Evolutionary conservation across 2,888 invertebrate genomes (phyloP).

Genomic region (Oligia fasciuncula): DNA sequence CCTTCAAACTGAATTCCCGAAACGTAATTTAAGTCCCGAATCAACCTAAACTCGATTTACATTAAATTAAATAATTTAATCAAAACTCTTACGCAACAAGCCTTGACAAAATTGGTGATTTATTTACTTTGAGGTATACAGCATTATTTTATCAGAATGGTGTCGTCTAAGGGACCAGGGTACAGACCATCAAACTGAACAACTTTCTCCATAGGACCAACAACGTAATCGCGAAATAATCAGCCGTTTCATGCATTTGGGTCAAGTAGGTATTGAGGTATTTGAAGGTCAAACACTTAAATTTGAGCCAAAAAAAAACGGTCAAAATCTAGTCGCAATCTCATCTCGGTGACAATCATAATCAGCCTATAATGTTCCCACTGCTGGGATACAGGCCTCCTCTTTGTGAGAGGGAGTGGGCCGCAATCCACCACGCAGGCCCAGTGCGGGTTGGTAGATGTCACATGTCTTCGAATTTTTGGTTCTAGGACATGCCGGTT

Average conservation of each 20-base stretch:
- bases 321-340: too few species aligned
- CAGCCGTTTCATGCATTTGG: not conserved
- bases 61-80: constrained; percentile 16
- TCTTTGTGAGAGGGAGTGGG: too few species aligned
- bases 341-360: too few species aligned
- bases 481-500: too few species aligned
- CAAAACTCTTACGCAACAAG: constrained; percentile 7
- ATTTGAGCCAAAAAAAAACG: not conserved
- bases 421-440: too few species aligned
- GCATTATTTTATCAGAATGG: not conserved
- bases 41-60: constrained; percentile 15
- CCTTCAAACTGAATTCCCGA: constrained; percentile 25
- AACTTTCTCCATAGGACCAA: not conserved
- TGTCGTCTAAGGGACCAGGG: not conserved
- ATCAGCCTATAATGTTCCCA: too few species aligned
- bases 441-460: too few species aligned
- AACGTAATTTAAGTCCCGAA: constrained; percentile 36
- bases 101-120: constrained; percentile 17
- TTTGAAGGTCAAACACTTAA: not conserved
- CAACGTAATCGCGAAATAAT: not conserved
- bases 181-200: not conserved
- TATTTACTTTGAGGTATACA: constrained; percentile 37
- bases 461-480: too few species aligned
- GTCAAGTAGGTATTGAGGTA: not conserved
- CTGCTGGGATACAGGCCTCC: too few species aligned